Base-by-base conservation (phyloP, 2,888 invertebrate genomes). In the Dasypogon diadema region DNA sequence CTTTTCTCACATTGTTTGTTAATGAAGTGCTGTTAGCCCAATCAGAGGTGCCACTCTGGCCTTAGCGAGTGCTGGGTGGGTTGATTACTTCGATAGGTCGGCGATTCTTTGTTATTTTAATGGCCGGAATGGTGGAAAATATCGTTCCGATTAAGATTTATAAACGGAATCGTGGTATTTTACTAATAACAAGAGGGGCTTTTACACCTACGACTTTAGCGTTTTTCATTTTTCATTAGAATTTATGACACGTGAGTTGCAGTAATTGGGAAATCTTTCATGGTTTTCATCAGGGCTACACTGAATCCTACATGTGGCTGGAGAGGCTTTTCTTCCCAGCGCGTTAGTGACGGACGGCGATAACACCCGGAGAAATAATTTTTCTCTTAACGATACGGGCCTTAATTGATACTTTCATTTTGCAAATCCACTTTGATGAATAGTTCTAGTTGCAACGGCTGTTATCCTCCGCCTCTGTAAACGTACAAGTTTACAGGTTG, bases 1-100 rank as follows among this genome's bases (percentile, higher is more conserved):
- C 16, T 68, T 74, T 75, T 56, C 75, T 68, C 48, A 68, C 21
- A 75, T 75, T 68, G 30, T 68, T 75, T 68, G 68, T 75, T 68
- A 68, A 68, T 75, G 37, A 68, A 26, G 75, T 75, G 68, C 46
- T 42, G 55, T 26, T 16, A 58, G 55, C 22, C 24, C 37, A 63
- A 65, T 75, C 55, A 51, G 30, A 74, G 54, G 58, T 74, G 58
- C 30, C 54, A 70, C 30, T 30, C 34, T 22, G 70, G 12, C 34
- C 34, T 22, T 6, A 18, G 70, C 26, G 51, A 51, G 21, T 54
- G 54, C 10, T 54, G 22, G 54, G 54, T 54, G 54, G 54, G 21
- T 54, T 12, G 6, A 48, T 16, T 54, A 12, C 30, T 70, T 70
- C 18, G 54, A 70, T 68, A 48, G 14, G 14, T 6, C 65, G 65